These are phyloP conservation scores for Aphis craccivora DNA, from an alignment of 1,140 invertebrate species.

Conservation along the genomic window DNA sequence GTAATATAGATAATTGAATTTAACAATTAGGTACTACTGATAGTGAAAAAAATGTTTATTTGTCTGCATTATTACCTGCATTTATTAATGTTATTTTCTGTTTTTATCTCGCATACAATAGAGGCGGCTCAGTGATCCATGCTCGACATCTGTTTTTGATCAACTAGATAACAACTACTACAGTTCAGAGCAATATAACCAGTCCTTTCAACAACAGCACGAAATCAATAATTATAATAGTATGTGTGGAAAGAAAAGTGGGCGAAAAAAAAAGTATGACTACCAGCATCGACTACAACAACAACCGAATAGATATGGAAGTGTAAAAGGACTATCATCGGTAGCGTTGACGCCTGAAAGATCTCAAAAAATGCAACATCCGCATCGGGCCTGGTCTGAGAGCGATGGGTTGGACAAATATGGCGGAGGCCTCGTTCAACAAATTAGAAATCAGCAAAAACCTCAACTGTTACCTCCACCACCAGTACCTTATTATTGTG, in stretches of 20 bases:
- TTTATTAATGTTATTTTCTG: background rate
- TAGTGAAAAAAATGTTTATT: background rate
- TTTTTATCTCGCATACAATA: background rate
- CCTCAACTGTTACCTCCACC: background rate
- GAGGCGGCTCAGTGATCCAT: slow-evolving; percentile 36
- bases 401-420: background rate
- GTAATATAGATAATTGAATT: background rate
- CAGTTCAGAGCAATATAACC: background rate
- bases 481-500: slow-evolving; percentile 28
- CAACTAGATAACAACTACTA: background rate
- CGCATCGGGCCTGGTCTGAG: slow-evolving; percentile 27
- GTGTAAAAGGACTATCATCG: background rate
- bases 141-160: slow-evolving; percentile 16
- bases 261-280: background rate
- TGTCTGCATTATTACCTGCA: background rate
- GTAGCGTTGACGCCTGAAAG: background rate
- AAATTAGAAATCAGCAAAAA: background rate
- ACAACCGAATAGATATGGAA: background rate
- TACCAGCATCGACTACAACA: background rate
- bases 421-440: background rate
- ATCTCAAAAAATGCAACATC: background rate
- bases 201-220: background rate
- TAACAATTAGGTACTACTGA: background rate
- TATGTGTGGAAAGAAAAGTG: too few species aligned
- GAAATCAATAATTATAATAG: background rate